Evolutionary conservation across 2,888 invertebrate genomes (phyloP), one percentile per base, ranked within the genome.

Genomic region (Busseola fusca): DNA sequence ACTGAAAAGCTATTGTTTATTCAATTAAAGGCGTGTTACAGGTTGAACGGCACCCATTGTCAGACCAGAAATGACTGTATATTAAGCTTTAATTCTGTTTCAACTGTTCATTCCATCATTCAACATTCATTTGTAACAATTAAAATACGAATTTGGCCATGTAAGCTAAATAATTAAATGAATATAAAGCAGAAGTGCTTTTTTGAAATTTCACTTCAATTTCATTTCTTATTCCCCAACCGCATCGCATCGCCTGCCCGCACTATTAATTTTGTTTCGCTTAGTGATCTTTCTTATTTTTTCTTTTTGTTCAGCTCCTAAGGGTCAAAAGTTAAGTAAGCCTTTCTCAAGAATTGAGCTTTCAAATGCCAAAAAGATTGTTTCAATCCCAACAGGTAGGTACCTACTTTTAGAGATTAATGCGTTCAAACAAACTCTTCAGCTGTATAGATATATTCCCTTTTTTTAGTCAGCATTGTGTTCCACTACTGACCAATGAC

Each of bases 1-100:
- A 86, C 76, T 74, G 76, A 83, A 86, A 80, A 81, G 74, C 81
- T 83, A 84, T 88, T 90, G 88, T 90, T 87, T 87, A 90, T 87
- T 90, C 88, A 87, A 89, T 90, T 87, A 87, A 65, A 67, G 52
- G 75, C 50, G 69, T 57, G 65, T 83, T 81, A 83, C 78, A 70
- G 67, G 79, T 85, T 83, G 76, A 72, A 83, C 64, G 58, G 67
- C 34, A 65, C 72, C 81, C 66, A 76, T 82, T 78, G 78, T 77
- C 57, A 64, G 62, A 58, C 50, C 57, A 64, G 37, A 72, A 50
- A 37, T 67, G 54, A 69, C 59, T 71, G 14, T 63, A 4, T 69
- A 18, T 3, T 60, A 40, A 62, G 30, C 56, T 58, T 21, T 7
- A 59, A 18, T 63, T 54, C 12, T 62, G 40, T 60, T 72, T 72